These are phyloP conservation scores for Acheta domesticus DNA, from an alignment of 2,888 invertebrate genomes.

Conservation along the genomic window DNA sequence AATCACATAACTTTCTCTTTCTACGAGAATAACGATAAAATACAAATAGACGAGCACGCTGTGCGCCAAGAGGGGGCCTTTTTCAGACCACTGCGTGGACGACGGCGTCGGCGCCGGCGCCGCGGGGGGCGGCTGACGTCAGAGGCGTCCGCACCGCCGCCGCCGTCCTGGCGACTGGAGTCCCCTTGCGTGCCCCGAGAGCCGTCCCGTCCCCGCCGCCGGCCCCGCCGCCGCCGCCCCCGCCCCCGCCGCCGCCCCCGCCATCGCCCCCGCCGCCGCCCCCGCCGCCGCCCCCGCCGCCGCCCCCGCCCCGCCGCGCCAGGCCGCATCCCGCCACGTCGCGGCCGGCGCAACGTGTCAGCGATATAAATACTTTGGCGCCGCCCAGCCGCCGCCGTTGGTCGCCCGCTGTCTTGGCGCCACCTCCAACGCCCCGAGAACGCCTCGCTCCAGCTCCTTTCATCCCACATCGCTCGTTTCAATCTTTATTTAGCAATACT, in stretches of 20 bases:
- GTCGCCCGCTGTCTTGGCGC: neutral
- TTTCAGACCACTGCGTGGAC: too few relatives aligned
- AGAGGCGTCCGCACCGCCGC: neutral
- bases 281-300: neutral
- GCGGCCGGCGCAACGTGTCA: neutral
- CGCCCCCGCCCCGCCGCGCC: neutral
- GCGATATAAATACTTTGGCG: conserved; percentile 10
- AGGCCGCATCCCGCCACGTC: neutral
- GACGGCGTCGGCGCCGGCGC: neutral
- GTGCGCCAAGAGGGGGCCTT: too few relatives aligned
- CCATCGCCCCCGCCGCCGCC: neutral
- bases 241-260: neutral
- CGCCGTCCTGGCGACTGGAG: neutral
- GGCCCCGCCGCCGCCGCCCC: neutral
- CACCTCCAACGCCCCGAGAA: neutral
- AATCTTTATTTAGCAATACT: too few relatives aligned
- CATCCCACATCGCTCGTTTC: neutral
- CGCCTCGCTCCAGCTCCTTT: neutral
- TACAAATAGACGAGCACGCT: too few relatives aligned
- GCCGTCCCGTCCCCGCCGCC: neutral
- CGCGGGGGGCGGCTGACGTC: neutral
- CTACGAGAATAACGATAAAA: too few relatives aligned
- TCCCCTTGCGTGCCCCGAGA: neutral
- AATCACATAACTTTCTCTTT: too few relatives aligned
- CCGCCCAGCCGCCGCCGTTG: neutral